phyloP scores from a whole-genome alignment of 2,797 vertebrate genomes.

The Galago senegalensis region DNA sequence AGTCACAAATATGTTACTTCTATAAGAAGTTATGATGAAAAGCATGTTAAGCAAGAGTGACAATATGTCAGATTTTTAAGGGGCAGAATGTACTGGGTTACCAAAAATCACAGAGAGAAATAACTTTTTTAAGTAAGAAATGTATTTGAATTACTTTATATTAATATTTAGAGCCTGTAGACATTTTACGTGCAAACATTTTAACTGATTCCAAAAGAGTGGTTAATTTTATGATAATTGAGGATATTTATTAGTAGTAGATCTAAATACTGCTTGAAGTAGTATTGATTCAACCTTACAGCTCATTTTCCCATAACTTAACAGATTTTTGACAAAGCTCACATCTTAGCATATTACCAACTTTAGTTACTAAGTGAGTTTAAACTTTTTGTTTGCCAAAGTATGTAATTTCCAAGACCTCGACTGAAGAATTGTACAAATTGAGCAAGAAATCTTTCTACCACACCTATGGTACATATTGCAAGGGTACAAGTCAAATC shows the following conservation, averaged over 20 bases:
- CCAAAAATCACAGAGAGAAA: neutral
- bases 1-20: neutral
- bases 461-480: too few species aligned
- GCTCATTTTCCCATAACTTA: constrained; percentile 43
- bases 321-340: constrained; percentile 6
- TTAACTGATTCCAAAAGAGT: constrained; percentile 42
- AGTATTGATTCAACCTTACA: neutral
- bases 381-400: constrained; percentile 42
- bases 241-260: constrained; percentile 12
- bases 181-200: constrained; percentile 14
- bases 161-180: neutral
- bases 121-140: constrained; percentile 8
- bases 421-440: constrained; percentile 39
- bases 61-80: constrained; percentile 12
- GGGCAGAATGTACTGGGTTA: neutral
- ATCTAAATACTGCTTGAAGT: constrained; percentile 11
- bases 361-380: constrained; percentile 58
- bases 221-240: neutral
- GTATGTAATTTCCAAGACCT: constrained; percentile 40
- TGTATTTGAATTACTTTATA: neutral
- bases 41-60: constrained; percentile 28
- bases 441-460: constrained; percentile 38
- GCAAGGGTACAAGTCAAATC: too few species aligned
- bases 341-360: constrained; percentile 36
- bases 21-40: constrained; percentile 40